Conservation (phyloP, 1,140 invertebrate genomes). For the Cylas formicarius region DNA sequence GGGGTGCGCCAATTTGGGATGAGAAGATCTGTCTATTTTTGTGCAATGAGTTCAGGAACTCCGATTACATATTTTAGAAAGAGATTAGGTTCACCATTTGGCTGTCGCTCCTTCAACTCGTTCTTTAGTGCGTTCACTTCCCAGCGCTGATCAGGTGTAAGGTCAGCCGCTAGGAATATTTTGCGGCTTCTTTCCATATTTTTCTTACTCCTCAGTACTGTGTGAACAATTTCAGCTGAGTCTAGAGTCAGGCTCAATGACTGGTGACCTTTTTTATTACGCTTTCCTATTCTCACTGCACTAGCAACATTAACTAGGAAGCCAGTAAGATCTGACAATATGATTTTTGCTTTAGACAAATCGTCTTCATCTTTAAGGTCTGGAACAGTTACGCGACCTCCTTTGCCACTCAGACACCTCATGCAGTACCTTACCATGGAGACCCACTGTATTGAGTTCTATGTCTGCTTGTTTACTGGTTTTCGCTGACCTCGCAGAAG, state of each 20-base stretch:
- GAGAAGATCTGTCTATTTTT: too few relatives aligned
- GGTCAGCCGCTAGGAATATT: slow-evolving; percentile 4
- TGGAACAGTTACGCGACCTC: slow-evolving; percentile 3
- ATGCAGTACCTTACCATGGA: slow-evolving; percentile 3
- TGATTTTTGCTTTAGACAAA: neutral
- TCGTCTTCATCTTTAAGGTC: neutral
- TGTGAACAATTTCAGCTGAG: slow-evolving; percentile 1
- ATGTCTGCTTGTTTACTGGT: too few relatives aligned
- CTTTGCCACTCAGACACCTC: slow-evolving; percentile 5
- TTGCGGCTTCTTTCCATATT: slow-evolving; percentile 1
- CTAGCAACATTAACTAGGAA: slow-evolving; percentile 2
- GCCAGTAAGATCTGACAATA: slow-evolving; percentile 1
- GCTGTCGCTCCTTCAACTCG: neutral
- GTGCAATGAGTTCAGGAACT: too few relatives aligned
- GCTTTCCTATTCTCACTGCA: too few relatives aligned
- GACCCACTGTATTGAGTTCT: slow-evolving; percentile 3
- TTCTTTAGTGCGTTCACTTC: slow-evolving; percentile 3
- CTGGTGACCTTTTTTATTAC: slow-evolving; percentile 8
- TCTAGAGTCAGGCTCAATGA: too few relatives aligned
- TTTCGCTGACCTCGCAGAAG: too few relatives aligned
- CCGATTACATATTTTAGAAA: too few relatives aligned
- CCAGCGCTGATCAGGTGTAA: slow-evolving; percentile 3
- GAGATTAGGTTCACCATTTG: slow-evolving; percentile 1
- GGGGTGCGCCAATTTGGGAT: too few relatives aligned
- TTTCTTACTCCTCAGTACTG: slow-evolving; percentile 2